These are phyloP conservation scores for honey bee (Apis mellifera) DNA, from an alignment of 1,140 invertebrate genomes.

Conservation along the genomic window Amel_HAv3.1 CM009931.2:537501-538000, in stretches of 20 bases:
- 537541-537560: background rate
- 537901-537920: conserved; percentile 65
- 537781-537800: no score
- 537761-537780: no score
- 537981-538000: conserved; percentile 4
- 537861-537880: conserved; percentile 62
- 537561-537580: background rate
- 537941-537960: conserved; percentile 71
- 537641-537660: no score
- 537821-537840: no score
- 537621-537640: accelerated
- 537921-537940: conserved; percentile 71
- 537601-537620: background rate
- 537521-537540: background rate
- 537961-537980: conserved; percentile 49
- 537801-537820: no score
- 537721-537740: no score
- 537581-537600: background rate
- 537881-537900: conserved; percentile 67
- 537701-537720: no score
- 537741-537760: no score
- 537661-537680: no score
- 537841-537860: background rate
- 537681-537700: no score
- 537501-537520: background rate